phyloP scores from a whole-genome alignment of 2,113 vertebrate genomes.

The Heptranchias perlo region DNA sequence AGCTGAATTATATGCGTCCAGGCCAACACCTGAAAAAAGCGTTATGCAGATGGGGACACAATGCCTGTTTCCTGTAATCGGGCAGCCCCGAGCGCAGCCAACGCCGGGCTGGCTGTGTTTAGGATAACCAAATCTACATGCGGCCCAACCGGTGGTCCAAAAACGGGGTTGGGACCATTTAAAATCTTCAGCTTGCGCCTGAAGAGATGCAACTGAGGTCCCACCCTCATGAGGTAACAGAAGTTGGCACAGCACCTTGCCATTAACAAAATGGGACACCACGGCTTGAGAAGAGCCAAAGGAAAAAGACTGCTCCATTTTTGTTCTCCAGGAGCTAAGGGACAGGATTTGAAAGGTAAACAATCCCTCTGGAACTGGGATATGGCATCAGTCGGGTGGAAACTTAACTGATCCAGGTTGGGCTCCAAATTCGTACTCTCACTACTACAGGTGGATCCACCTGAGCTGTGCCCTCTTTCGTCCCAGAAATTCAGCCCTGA shows the following conservation, averaged over 20 bases:
- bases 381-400: neutral
- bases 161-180: neutral
- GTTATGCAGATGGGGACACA: neutral
- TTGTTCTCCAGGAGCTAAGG: neutral
- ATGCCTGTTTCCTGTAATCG: too few relatives aligned
- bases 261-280: neutral
- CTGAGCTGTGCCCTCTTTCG: neutral
- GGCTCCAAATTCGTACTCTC: neutral
- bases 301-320: neutral
- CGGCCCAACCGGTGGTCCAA: neutral
- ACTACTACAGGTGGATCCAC: neutral
- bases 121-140: neutral
- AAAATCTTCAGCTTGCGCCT: neutral
- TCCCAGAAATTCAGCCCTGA: neutral
- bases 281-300: neutral
- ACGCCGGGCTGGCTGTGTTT: too few relatives aligned
- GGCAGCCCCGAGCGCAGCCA: too few relatives aligned
- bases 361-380: too few relatives aligned
- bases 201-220: neutral
- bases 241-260: neutral
- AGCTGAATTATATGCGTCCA: neutral
- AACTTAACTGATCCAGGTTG: neutral
- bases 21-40: neutral
- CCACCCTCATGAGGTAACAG: neutral
- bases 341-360: too few relatives aligned